Conservation (phyloP, 2,888 invertebrate species). For the Tenthredo notha region DNA sequence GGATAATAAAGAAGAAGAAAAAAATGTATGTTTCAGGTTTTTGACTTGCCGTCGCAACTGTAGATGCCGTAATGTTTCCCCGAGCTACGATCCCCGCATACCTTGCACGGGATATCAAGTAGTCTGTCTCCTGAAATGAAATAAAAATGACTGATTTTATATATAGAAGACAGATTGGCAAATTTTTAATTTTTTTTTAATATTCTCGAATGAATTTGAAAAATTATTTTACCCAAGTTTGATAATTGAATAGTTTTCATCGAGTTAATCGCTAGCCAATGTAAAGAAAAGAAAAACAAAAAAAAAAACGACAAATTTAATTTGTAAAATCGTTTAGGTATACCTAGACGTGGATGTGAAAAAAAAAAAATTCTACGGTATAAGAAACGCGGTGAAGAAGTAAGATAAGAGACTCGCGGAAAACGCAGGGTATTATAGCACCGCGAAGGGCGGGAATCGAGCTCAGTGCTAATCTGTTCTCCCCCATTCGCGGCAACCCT, state of each 20-base stretch:
- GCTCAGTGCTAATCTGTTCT: constrained; percentile 72
- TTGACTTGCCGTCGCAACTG: constrained; percentile 95
- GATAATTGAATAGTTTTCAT: background rate
- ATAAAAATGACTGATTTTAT: constrained; percentile 54
- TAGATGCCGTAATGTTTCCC: constrained; percentile 99
- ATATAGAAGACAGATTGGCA: background rate
- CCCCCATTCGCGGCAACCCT: constrained; percentile 74
- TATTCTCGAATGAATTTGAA: background rate
- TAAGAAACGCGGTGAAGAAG: constrained; percentile 34
- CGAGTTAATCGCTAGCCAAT: background rate
- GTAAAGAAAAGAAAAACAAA: constrained; percentile 37
- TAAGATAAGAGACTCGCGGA: background rate
- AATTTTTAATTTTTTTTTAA: background rate
- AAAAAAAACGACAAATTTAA: constrained; percentile 59
- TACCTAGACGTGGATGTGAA: background rate
- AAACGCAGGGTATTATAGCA: constrained; percentile 24
- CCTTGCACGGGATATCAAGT: constrained; percentile 98
- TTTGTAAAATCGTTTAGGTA: background rate
- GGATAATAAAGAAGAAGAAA: background rate
- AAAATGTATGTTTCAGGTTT: background rate
- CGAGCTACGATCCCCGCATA: constrained; percentile 98
- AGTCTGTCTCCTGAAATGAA: constrained; percentile 92
- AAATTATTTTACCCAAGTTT: background rate
- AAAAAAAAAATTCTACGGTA: constrained; percentile 42
- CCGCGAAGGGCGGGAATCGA: constrained; percentile 46